phyloP scores from a whole-genome alignment of 2,888 invertebrate genomes.

The Amphipoea lucens region DNA sequence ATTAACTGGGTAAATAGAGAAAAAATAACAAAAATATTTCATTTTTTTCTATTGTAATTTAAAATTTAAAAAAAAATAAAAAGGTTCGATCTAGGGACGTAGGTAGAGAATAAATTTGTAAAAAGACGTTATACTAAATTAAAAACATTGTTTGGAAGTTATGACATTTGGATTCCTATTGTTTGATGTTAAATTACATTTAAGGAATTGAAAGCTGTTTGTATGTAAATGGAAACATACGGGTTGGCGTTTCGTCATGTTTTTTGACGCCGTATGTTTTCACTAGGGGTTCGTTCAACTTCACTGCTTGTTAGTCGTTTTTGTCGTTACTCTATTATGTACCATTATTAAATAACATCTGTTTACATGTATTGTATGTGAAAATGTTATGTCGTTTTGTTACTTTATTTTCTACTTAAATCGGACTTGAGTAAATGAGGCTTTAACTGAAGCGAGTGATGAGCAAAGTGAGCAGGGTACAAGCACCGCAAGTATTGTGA shows the following conservation, averaged over 20 bases:
- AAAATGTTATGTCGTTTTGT: slow-evolving; percentile 29
- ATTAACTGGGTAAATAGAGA: slow-evolving; percentile 67
- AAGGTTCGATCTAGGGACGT: slow-evolving; percentile 77
- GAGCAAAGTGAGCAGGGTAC: not conserved
- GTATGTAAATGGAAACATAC: slow-evolving; percentile 57
- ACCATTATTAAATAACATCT: slow-evolving; percentile 21
- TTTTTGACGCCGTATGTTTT: slow-evolving; percentile 42
- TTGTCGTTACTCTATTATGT: slow-evolving; percentile 17
- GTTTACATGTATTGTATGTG: slow-evolving; percentile 43
- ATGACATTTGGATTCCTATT: slow-evolving; percentile 33
- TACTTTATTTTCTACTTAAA: slow-evolving; percentile 48
- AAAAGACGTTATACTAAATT: slow-evolving; percentile 43
- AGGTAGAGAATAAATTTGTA: slow-evolving; percentile 83
- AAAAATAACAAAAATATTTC: slow-evolving; percentile 70
- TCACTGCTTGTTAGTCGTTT: slow-evolving; percentile 26
- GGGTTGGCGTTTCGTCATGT: slow-evolving; percentile 45
- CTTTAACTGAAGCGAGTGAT: slow-evolving; percentile 32
- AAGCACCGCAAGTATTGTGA: not conserved
- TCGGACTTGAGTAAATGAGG: slow-evolving; percentile 55
- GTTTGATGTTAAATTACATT: slow-evolving; percentile 42
- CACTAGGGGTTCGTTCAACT: slow-evolving; percentile 38
- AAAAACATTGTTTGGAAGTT: slow-evolving; percentile 31
- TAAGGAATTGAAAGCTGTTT: slow-evolving; percentile 70
- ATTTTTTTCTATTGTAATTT: slow-evolving; percentile 81
- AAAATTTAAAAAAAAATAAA: slow-evolving; percentile 71